A percentile compares a stretch with the other conserved stretches of the same genome.
These are phyloP conservation scores for Kryptolebias marmoratus DNA, from an alignment of 2,113 vertebrate species.

Conservation along the genomic window DNA sequence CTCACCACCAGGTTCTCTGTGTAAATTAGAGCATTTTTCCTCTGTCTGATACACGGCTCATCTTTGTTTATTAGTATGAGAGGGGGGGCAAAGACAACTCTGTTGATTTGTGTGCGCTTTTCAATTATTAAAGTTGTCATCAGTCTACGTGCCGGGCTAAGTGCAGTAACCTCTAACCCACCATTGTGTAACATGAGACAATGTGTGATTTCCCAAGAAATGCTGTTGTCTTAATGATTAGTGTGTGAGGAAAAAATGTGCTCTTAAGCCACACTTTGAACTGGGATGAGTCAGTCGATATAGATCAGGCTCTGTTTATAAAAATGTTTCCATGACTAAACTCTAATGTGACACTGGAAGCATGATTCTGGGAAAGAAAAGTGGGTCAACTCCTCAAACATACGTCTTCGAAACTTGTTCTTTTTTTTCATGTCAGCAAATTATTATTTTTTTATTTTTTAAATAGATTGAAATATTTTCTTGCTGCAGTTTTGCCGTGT, in stretches of 20 bases:
- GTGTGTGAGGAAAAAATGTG: neutral
- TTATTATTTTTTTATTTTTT: slow-evolving; percentile 1
- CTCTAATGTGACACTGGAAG: neutral
- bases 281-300: neutral
- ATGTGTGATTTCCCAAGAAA: neutral
- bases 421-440: slow-evolving; percentile 33
- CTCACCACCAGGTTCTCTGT: neutral
- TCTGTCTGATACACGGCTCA: neutral
- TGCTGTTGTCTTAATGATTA: neutral
- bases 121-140: neutral
- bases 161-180: slow-evolving; percentile 1
- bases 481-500: neutral
- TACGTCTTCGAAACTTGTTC: neutral
- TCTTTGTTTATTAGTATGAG: neutral
- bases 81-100: neutral
- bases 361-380: neutral
- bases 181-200: neutral
- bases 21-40: neutral
- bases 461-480: slow-evolving; percentile 2
- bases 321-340: neutral
- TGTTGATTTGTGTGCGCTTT: neutral
- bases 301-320: neutral
- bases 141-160: neutral
- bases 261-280: slow-evolving; percentile 7
- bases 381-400: neutral